Percentiles rank a stretch among this genome's conserved stretches.
phyloP scores from a whole-genome alignment of 2,113 vertebrate species.

The Empidonax traillii region DNA sequence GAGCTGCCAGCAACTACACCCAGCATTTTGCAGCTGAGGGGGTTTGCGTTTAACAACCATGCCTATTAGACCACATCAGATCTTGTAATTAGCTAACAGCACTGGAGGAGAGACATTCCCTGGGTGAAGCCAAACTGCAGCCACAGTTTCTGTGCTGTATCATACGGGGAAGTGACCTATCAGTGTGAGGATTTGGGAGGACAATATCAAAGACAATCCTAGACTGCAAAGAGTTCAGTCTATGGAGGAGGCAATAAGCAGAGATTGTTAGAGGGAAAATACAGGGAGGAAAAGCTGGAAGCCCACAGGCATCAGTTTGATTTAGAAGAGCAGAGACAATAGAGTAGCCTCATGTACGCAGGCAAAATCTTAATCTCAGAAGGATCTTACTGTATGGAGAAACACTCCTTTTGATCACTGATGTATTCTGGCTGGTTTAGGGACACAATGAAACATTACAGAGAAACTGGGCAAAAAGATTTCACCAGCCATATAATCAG shows the following conservation, averaged over 20 bases:
- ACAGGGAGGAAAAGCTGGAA: background rate
- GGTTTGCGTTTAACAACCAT: slow-evolving; percentile 47
- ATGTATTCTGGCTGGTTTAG: background rate
- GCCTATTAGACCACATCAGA: slow-evolving; percentile 55
- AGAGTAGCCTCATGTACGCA: background rate
- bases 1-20: slow-evolving; percentile 38
- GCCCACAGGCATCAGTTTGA: background rate
- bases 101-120: slow-evolving; percentile 25
- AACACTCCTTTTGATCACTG: background rate
- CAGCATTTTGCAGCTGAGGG: slow-evolving; percentile 1
- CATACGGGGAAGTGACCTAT: background rate
- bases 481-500: background rate
- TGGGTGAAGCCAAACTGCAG: slow-evolving; percentile 45
- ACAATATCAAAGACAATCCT: background rate
- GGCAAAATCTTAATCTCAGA: background rate
- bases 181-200: background rate
- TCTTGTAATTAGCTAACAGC: slow-evolving; percentile 59
- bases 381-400: background rate
- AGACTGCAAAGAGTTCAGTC: background rate
- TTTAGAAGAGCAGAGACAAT: background rate
- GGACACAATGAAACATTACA: background rate
- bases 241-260: slow-evolving; percentile 37
- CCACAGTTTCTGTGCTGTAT: slow-evolving; percentile 11
- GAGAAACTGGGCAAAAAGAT: background rate
- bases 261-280: background rate